Percentiles rank a stretch among this genome's conserved stretches.
phyloP scores from a whole-genome alignment of 2,888 invertebrate species.

The Criorhina ranunculi region DNA sequence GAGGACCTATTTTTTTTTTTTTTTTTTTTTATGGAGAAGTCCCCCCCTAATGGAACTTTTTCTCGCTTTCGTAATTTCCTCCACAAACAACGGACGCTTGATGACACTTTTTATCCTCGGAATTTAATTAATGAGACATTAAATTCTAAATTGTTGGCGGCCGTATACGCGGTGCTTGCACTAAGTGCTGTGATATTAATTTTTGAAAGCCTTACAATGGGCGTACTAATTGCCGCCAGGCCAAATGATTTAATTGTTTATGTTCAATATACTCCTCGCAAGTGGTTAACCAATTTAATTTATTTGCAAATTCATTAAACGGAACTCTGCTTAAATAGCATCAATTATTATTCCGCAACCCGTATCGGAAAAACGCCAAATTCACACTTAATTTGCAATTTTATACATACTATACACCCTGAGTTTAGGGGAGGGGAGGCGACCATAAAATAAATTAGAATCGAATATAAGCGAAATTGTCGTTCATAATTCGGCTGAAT shows the following conservation, averaged over 20 bases:
- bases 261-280: constrained; percentile 39
- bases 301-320: constrained; percentile 72
- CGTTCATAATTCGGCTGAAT: constrained; percentile 59
- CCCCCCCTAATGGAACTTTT: background rate
- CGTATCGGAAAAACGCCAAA: constrained; percentile 35
- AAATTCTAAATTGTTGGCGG: constrained; percentile 63
- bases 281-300: constrained; percentile 72
- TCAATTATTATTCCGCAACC: constrained; percentile 55
- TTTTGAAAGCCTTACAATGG: constrained; percentile 55
- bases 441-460: constrained; percentile 69
- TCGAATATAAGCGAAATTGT: constrained; percentile 58
- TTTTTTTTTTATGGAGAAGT: background rate
- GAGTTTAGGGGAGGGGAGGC: background rate
- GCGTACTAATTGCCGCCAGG: constrained; percentile 55
- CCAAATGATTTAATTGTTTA: constrained; percentile 69
- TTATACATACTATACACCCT: constrained; percentile 21
- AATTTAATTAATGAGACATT: constrained; percentile 74
- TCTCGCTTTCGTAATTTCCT: constrained; percentile 40
- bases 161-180: constrained; percentile 18
- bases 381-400: constrained; percentile 71
- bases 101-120: constrained; percentile 71
- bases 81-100: constrained; percentile 53
- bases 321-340: constrained; percentile 52
- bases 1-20: constrained; percentile 31
- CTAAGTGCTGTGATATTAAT: constrained; percentile 47